Evolutionary conservation across 2,888 invertebrate species (phyloP), one percentile per base, ranked within the genome.

Genomic region (Synanthedon vespiformis): DNA sequence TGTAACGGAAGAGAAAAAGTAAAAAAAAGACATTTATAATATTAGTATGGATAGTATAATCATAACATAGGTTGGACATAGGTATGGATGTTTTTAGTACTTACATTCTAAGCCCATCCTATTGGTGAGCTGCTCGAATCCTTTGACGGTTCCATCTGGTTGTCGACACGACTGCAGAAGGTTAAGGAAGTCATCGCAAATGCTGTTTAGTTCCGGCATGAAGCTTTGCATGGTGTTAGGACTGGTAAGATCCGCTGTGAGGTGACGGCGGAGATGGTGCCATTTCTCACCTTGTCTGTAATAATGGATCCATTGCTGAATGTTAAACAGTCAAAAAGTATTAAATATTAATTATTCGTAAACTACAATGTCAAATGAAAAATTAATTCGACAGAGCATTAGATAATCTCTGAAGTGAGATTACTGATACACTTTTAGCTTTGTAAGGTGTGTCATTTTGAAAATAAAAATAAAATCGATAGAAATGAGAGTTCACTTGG

Each of bases 61-160:
- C n/a, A n/a, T n/a, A n/a, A n/a, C n/a, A n/a, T n/a, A n/a, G n/a
- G n/a, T n/a, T n/a, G n/a, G n/a, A n/a, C n/a, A n/a, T n/a, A n/a
- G n/a, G n/a, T n/a, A n/a, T n/a, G n/a, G n/a, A n/a, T n/a, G 34
- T 44, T 44, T 44, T n/a, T 44, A 44, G 44, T 48, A 48, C 89
- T 88, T 74, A 92, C 92, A 91, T 87, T 96, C 96, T 50, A 95
- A 85, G 2, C 94, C 95, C 86, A 95, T 90, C 57, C 92, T 88
- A 68, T 93, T 93, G 2, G 94, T 91, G 51, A 94, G 86, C 58
- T 93, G 91, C 60, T 94, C 93, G 68, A 95, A 92, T 53, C 89
- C 88, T 1, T 74, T 60, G 1, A 93, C 89, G 12, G 75, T 71
- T 47, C 90, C 88, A 14, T 85, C 74, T 18, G 78, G 68, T 34